Base-by-base conservation (phyloP, 2,113 vertebrate species). In the Hemiprocne comata region DNA sequence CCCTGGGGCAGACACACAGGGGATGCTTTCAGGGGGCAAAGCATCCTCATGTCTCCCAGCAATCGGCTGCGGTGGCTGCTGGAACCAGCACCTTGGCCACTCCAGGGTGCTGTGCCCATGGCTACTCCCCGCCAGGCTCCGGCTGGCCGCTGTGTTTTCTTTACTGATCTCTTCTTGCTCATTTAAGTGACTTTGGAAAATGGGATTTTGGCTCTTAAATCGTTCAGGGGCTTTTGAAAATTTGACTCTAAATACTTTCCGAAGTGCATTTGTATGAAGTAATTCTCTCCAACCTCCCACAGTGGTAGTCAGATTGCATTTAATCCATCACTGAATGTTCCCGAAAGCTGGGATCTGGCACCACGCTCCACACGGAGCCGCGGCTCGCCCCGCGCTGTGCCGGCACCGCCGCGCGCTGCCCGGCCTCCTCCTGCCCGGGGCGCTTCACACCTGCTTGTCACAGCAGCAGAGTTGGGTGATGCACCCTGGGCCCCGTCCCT, bases 231-330 rank as follows among this genome's bases (percentile, higher is more conserved):
- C 94, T 95, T 96, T 97, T 91, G 94, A 97, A 96, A 96, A 95
- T 94, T 95, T 90, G 90, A 94, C 85, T 95, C 95, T 93, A 91
- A 97, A 95, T 96, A 96, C 91, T 94, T 97, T 95, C 96, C 89
- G 69, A 95, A 95, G 95, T 95, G 94, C 94, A 88, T 94, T 95
- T 87, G 95, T 85, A 93, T 95, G 96, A 96, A 96, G 96, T 94
- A 95, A 97, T 96, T 95, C 94, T 95, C 96, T 96, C 95, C 93
- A 96, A 90, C 91, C 94, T 93, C 95, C 92, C 94, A 94, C 93
- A 94, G 95, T 89, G 95, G 94, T 96, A 96, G 96, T 96, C 90
- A 91, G 87, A 95, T 96, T 95, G 94, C 95, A 94, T 96, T 96
- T 96, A 93, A 95, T 96, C 94, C 94, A 95, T 95, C 95, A 91